phyloP scores from a whole-genome alignment of 2,797 vertebrate species.

The Yasuhikotakia modesta region DNA sequence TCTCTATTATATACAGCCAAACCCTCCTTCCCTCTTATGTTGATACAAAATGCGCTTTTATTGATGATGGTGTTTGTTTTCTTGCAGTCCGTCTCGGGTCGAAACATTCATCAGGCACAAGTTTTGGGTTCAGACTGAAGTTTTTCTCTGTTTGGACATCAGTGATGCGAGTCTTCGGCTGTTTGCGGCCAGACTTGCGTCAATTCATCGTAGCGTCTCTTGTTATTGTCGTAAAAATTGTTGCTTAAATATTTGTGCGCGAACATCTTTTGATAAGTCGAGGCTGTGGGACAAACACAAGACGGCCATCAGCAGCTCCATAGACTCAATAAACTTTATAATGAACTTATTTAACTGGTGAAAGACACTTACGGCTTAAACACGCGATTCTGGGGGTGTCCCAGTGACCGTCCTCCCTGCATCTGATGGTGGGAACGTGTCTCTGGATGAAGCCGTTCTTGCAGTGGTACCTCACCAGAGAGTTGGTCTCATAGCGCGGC shows the following conservation, averaged over 20 bases:
- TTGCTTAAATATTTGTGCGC: constrained; percentile 78
- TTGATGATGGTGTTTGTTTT: constrained; percentile 16
- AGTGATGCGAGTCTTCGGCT: constrained; percentile 79
- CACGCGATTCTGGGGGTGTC: constrained; percentile 90
- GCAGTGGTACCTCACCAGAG: constrained; percentile 92
- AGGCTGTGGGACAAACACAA: constrained; percentile 75
- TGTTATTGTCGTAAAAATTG: constrained; percentile 72
- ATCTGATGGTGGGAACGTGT: constrained; percentile 87
- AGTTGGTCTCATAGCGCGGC: constrained; percentile 90
- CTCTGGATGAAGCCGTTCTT: constrained; percentile 92
- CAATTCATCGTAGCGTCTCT: constrained; percentile 72
- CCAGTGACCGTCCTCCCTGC: constrained; percentile 88
- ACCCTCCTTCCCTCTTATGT: neutral
- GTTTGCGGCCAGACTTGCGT: constrained; percentile 80
- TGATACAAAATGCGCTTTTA: constrained; percentile 11
- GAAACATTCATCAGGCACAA: constrained; percentile 57
- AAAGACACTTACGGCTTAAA: constrained; percentile 84
- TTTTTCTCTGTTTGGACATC: constrained; percentile 68
- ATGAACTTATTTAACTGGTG: neutral
- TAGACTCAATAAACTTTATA: neutral
- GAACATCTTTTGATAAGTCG: constrained; percentile 84
- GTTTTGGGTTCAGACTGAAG: constrained; percentile 60
- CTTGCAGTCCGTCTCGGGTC: constrained; percentile 36
- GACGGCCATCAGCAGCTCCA: too few relatives aligned
- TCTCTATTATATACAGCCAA: constrained; percentile 24